Percentiles rank a stretch among this genome's conserved stretches.
Conservation (phyloP, 2,888 invertebrate species). For the Julus scanicus region DNA sequence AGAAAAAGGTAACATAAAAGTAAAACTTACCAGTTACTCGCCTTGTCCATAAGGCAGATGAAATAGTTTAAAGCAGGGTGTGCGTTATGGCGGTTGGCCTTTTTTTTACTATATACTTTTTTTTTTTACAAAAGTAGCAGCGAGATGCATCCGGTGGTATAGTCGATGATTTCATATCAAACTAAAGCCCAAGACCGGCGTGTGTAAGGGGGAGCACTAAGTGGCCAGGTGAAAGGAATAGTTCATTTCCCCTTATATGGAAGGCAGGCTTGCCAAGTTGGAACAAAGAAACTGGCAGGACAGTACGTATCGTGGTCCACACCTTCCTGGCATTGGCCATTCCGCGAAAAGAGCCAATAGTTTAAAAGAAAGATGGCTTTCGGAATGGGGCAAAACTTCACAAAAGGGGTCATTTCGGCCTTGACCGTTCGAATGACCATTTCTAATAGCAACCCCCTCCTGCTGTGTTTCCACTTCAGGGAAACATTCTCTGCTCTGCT, state of each 20-base stretch:
- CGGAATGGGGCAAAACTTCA: constrained; percentile 49
- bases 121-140: constrained; percentile 17
- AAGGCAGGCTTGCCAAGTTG: constrained; percentile 6
- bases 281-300: constrained; percentile 40
- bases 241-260: constrained; percentile 45
- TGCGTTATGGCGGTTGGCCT: constrained; percentile 17
- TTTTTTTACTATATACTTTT: background rate
- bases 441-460: constrained; percentile 48
- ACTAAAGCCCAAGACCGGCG: constrained; percentile 22
- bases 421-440: constrained; percentile 53
- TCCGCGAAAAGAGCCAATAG: constrained; percentile 46
- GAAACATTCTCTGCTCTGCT: constrained; percentile 46
- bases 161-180: constrained; percentile 45
- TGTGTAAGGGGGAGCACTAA: constrained; percentile 51
- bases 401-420: constrained; percentile 54
- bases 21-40: background rate
- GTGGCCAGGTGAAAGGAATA: constrained; percentile 52
- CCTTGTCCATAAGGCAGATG: background rate
- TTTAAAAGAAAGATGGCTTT: constrained; percentile 47
- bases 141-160: constrained; percentile 43
- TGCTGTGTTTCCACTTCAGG: constrained; percentile 52
- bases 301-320: constrained; percentile 47
- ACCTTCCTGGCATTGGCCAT: constrained; percentile 49
- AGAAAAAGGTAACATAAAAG: background rate
- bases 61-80: background rate